These are phyloP conservation scores for Plumapathes pennacea DNA, from an alignment of 92 coral and sea anemone species.

Conservation along the genomic window DNA sequence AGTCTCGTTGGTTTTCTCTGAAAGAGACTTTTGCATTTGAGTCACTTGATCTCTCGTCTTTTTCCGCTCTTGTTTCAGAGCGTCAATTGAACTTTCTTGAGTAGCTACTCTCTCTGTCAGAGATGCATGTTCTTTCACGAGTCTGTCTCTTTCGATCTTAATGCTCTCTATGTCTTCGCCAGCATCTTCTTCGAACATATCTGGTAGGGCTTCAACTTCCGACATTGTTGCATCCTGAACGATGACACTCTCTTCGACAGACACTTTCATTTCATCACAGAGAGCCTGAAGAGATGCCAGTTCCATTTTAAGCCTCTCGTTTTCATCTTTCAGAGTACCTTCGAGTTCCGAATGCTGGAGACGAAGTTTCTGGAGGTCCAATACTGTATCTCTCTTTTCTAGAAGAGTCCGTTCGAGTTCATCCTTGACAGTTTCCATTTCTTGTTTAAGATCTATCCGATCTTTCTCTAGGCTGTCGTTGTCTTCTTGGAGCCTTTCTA, in stretches of 20 bases:
- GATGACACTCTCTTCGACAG: slow-evolving; percentile 67
- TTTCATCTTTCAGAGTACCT: slow-evolving; percentile 83
- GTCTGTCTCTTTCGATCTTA: slow-evolving; percentile 67
- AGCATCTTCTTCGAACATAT: slow-evolving; percentile 39
- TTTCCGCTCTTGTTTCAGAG: slow-evolving; percentile 80
- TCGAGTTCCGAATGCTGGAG: slow-evolving; percentile 80
- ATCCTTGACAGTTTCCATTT: slow-evolving; percentile 70
- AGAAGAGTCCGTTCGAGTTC: slow-evolving; percentile 65
- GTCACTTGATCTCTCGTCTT: slow-evolving; percentile 80
- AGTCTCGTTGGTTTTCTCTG: slow-evolving; percentile 82
- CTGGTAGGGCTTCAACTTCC: slow-evolving; percentile 60
- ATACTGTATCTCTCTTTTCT: slow-evolving; percentile 85
- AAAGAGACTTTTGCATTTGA: slow-evolving; percentile 74
- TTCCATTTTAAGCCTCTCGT: slow-evolving; percentile 80
- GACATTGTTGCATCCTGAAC: slow-evolving; percentile 53
- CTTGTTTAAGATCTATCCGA: slow-evolving; percentile 73
- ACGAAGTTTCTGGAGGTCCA: slow-evolving; percentile 86
- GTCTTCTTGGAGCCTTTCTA: slow-evolving; percentile 83
- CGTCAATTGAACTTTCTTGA: slow-evolving; percentile 52
- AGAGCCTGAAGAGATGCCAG: slow-evolving; percentile 61
- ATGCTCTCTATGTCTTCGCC: slow-evolving; percentile 66
- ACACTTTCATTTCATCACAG: slow-evolving; percentile 59
- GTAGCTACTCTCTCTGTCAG: slow-evolving; percentile 57
- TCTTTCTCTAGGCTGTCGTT: slow-evolving; percentile 76
- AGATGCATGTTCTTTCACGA: slow-evolving; percentile 64